Evolutionary conservation across 2,113 vertebrate genomes (phyloP).

Genomic region (Campylomormyrus tamandua): DNA sequence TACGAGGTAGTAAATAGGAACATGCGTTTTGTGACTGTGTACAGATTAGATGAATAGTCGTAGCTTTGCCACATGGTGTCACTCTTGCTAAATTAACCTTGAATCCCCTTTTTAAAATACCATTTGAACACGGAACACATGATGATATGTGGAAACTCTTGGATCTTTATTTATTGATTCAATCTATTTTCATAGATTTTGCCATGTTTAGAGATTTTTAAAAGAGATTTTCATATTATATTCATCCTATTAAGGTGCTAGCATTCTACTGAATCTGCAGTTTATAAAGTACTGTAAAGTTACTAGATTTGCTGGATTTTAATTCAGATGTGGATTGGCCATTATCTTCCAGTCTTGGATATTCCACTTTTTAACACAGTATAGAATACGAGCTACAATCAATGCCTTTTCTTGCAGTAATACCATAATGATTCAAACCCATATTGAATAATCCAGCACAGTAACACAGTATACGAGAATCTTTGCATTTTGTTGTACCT

Average conservation of each 20-base stretch:
- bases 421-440: background rate
- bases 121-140: background rate
- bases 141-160: background rate
- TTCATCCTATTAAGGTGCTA: background rate
- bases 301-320: background rate
- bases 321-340: background rate
- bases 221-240: background rate
- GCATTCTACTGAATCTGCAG: background rate
- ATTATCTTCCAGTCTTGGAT: background rate
- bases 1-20: background rate
- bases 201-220: background rate
- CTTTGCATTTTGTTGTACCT: background rate
- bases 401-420: background rate
- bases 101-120: background rate
- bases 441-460: background rate
- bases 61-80: conserved; percentile 58
- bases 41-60: background rate
- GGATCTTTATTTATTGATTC: background rate
- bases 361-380: background rate
- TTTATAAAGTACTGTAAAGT: background rate
- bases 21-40: background rate
- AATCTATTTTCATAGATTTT: background rate
- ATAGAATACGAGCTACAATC: background rate
- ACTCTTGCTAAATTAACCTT: conserved; percentile 51
- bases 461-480: background rate